Evolutionary conservation across 1,140 invertebrate species (phyloP), one percentile per base, ranked within the genome.

Genomic region (Lepidurus packardi): DNA sequence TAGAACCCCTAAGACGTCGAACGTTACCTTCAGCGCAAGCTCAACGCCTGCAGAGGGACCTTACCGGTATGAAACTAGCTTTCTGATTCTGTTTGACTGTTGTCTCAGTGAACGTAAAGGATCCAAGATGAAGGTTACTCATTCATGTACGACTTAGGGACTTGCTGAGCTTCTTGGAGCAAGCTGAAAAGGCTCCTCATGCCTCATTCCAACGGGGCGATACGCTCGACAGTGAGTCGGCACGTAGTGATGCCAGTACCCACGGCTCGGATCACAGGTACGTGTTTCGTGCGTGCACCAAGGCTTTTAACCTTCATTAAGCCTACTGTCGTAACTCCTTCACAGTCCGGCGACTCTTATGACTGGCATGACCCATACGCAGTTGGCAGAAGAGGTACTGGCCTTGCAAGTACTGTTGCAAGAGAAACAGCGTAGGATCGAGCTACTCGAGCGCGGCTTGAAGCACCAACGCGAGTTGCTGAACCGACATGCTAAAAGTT

Each of bases 401-500:
- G 53, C 53, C 21, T 65, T 65, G 53, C 53, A 65, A 65, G 53
- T 65, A n/a, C 2, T 65, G 53, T 13, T 65, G 1, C 53, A 65
- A 65, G 53, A 65, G 13, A 65, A 65, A n/a, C 53, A 65, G 53
- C 53, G 53, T 65, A 13, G 53, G 21, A 65, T 65, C 3, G 53
- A 65, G 21, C 7, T 65, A 13, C 8, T 78, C 41, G 78, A 78
- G 47, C 78, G 78, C 1, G 78, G 73, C 25, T 74, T 78, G 6
- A 73, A 78, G 13, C 73, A 78, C 73, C 78, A 78, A 34, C 65
- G 78, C n/a, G 78, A 78, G 47, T n/a, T 78, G 7, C 73, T 78
- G n/a, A 43, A 73, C 5, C 78, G 78, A 7, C 74, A 78, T 8
- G 78, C 73, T 9, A 78, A 78, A 43, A 78, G 65, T 7, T 83